A percentile compares a stretch with the other conserved stretches of the same genome.
Evolutionary conservation across 2,113 vertebrate species (phyloP).

Genomic region (Phrynosoma platyrhinos): DNA sequence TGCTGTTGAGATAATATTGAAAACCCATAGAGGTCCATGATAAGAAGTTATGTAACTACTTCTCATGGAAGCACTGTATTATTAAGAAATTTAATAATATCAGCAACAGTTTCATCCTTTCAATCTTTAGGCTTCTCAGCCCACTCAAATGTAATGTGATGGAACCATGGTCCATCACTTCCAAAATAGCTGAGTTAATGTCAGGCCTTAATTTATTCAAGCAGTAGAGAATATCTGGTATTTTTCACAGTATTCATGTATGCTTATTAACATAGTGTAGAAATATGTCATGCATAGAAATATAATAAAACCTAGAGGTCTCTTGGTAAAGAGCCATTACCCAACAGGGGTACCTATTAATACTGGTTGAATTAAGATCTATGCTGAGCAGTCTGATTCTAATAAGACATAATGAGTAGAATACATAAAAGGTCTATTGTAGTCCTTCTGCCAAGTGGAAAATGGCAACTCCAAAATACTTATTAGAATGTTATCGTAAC

Average conservation of each 20-base stretch:
- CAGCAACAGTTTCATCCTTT: not conserved
- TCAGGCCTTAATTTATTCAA: not conserved
- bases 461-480: constrained; percentile 44
- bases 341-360: constrained; percentile 53
- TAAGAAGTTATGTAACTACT: too few species aligned
- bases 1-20: not conserved
- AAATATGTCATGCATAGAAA: not conserved
- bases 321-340: constrained; percentile 48
- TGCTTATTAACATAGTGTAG: not conserved
- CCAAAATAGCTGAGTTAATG: not conserved
- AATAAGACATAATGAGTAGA: constrained; percentile 59
- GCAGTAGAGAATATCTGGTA: not conserved
- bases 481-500: constrained; percentile 61
- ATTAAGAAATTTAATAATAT: not conserved
- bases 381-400: constrained; percentile 58
- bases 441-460: constrained; percentile 61
- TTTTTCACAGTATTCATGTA: not conserved
- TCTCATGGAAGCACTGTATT: not conserved
- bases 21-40: not conserved
- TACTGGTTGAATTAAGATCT: constrained; percentile 48
- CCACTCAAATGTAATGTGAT: not conserved
- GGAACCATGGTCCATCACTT: not conserved
- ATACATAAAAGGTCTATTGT: constrained; percentile 62
- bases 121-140: not conserved
- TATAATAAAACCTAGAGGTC: constrained; percentile 1